phyloP scores from a whole-genome alignment of 2,113 vertebrate genomes.

The Numida meleagris region DNA sequence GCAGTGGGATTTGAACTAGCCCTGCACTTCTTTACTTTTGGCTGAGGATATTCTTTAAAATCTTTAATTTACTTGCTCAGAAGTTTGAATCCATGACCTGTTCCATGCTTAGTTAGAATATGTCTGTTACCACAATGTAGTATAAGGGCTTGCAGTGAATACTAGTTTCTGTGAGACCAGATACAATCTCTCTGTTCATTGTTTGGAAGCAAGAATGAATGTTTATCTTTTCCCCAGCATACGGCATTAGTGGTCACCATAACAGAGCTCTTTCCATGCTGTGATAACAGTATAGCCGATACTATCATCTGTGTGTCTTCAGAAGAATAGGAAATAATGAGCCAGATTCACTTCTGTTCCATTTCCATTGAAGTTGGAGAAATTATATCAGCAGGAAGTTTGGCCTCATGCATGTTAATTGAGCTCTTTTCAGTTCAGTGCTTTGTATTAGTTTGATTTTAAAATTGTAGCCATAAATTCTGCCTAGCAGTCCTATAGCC shows the following conservation, averaged over 20 bases:
- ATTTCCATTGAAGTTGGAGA: conserved; percentile 7
- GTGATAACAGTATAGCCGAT: conserved; percentile 31
- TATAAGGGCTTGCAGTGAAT: not conserved
- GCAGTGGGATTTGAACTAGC: not conserved
- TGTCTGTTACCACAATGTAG: not conserved
- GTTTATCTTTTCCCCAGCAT: conserved; percentile 13
- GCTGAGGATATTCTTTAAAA: not conserved
- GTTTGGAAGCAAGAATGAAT: conserved; percentile 9
- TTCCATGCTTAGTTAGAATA: not conserved
- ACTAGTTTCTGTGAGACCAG: not conserved
- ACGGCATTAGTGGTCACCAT: conserved; percentile 2
- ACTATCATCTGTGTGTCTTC: conserved; percentile 16
- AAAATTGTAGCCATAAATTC: conserved; percentile 34
- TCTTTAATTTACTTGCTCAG: not conserved
- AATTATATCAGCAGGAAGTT: conserved; percentile 52
- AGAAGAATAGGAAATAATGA: conserved; percentile 58
- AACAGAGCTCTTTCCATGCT: conserved; percentile 19
- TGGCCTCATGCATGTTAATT: conserved; percentile 51
- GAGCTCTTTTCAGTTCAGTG: conserved; percentile 37
- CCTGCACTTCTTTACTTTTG: not conserved
- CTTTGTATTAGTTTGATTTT: conserved; percentile 56
- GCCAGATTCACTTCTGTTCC: conserved; percentile 11
- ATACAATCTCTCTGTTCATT: not conserved
- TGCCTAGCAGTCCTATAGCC: not conserved
- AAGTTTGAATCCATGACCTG: not conserved